phyloP scores from a whole-genome alignment of 2,113 vertebrate species.

The Zosterops japonicus region DNA sequence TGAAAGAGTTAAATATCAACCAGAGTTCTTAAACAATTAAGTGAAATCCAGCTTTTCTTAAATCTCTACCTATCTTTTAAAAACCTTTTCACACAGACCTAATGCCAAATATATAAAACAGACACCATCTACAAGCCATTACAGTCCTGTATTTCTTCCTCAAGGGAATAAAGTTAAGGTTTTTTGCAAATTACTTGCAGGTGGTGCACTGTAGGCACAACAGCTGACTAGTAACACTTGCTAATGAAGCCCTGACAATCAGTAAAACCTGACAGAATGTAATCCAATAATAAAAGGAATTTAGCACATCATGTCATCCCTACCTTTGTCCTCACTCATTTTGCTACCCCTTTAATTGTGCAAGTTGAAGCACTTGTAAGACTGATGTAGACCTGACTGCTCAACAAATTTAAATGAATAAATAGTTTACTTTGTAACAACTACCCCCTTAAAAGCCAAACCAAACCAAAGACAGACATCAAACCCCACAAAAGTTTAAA shows the following conservation, averaged over 20 bases:
- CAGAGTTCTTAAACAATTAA: slow-evolving; percentile 10
- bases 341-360: not conserved
- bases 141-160: not conserved
- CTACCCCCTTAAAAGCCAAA: not conserved
- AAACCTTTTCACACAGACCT: not conserved
- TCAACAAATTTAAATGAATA: not conserved
- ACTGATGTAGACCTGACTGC: not conserved
- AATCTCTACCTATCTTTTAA: not conserved
- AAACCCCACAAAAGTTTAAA: not conserved
- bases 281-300: slow-evolving; percentile 1
- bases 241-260: not conserved
- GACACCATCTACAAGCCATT: not conserved
- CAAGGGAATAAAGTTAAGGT: not conserved
- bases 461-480: not conserved
- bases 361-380: not conserved
- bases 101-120: not conserved
- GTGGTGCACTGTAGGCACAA: not conserved
- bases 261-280: not conserved
- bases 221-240: not conserved
- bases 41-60: not conserved
- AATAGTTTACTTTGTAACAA: not conserved
- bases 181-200: not conserved
- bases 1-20: slow-evolving; percentile 5
- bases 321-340: not conserved
- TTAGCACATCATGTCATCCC: not conserved